phyloP scores from a whole-genome alignment of 2,888 invertebrate species.

The Drosophila austrosaltans region DNA sequence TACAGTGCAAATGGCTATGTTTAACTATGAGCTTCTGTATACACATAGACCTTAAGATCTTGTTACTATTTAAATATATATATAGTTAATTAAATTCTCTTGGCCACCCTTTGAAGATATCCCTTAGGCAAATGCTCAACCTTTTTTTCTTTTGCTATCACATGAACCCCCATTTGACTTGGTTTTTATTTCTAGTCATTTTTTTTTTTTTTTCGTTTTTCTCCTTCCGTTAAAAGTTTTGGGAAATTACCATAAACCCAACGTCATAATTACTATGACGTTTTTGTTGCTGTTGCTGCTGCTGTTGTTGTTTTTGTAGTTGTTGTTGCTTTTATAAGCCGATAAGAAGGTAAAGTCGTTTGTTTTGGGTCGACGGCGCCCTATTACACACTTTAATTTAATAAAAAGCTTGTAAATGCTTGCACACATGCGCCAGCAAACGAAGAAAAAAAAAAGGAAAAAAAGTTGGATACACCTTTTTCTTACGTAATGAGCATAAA shows the following conservation, averaged over 20 bases:
- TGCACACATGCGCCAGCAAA: constrained; percentile 57
- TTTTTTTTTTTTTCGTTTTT: background rate
- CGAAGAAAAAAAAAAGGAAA: constrained; percentile 17
- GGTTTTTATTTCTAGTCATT: constrained; percentile 2
- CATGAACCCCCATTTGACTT: constrained; percentile 9
- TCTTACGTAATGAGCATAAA: constrained; percentile 69
- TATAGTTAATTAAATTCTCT: no score
- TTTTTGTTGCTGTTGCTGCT: constrained; percentile 51
- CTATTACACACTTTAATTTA: constrained; percentile 74
- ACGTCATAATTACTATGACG: constrained; percentile 73
- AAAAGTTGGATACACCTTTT: constrained; percentile 60
- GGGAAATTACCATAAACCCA: constrained; percentile 64
- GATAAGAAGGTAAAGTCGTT: constrained; percentile 34
- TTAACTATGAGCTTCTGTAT: no score
- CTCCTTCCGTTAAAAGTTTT: constrained; percentile 21
- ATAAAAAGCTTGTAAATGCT: constrained; percentile 74
- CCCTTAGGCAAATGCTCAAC: background rate
- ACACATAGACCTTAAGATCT: no score
- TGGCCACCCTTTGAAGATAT: no score
- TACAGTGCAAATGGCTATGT: no score
- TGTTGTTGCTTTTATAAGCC: constrained; percentile 23
- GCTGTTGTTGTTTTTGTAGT: constrained; percentile 16
- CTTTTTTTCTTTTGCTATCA: background rate
- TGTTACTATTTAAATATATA: no score
- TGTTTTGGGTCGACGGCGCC: constrained; percentile 60